Percentiles rank a stretch among this genome's conserved stretches.
phyloP scores from a whole-genome alignment of 2,888 invertebrate genomes.

The Bombylius major region DNA sequence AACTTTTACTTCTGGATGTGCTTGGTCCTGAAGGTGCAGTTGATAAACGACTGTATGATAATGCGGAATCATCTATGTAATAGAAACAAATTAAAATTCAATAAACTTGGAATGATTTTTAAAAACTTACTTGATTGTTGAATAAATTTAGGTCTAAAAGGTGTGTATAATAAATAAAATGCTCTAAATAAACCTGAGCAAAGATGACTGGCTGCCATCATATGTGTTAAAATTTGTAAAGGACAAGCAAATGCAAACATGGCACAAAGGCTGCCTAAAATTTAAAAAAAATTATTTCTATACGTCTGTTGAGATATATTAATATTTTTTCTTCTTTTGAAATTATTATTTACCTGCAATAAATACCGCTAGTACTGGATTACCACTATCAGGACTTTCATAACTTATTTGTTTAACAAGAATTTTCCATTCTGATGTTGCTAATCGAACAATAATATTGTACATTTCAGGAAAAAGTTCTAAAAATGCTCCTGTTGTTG shows the following conservation, averaged over 20 bases:
- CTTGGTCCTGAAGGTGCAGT: slow-evolving; percentile 24
- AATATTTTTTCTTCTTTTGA: neutral
- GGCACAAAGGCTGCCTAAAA: slow-evolving; percentile 41
- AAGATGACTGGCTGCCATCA: slow-evolving; percentile 34
- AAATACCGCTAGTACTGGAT: slow-evolving; percentile 43
- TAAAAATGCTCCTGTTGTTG: slow-evolving; percentile 41
- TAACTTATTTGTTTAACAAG: slow-evolving; percentile 42
- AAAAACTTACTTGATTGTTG: slow-evolving; percentile 27
- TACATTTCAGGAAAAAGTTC: slow-evolving; percentile 43
- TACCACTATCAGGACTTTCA: slow-evolving; percentile 42
- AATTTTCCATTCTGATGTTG: slow-evolving; percentile 44
- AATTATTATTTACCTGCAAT: slow-evolving; percentile 31
- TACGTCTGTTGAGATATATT: neutral
- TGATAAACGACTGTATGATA: slow-evolving; percentile 34
- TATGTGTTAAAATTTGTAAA: slow-evolving; percentile 39
- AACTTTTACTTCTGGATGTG: slow-evolving; percentile 25
- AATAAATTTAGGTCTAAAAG: slow-evolving; percentile 33
- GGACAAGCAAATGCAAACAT: slow-evolving; percentile 46
- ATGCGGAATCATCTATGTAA: slow-evolving; percentile 26
- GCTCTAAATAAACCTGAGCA: slow-evolving; percentile 27
- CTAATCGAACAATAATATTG: slow-evolving; percentile 39
- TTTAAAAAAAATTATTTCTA: neutral
- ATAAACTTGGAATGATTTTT: neutral
- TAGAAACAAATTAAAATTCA: neutral
- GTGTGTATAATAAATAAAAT: slow-evolving; percentile 33